Conservation (phyloP, 2,888 invertebrate species). For the Hybos culiciformis region DNA sequence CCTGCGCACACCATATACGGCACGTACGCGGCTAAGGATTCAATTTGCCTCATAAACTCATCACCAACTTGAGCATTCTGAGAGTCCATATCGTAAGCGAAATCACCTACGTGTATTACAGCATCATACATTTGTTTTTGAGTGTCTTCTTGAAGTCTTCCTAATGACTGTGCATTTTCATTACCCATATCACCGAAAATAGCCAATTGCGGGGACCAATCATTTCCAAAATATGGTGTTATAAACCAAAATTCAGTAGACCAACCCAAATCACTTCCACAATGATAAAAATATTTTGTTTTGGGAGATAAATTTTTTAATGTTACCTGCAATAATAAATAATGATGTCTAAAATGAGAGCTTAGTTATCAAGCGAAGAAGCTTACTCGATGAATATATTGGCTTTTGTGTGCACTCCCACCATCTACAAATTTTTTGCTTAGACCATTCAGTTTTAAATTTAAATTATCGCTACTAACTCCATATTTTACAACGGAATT, state of each 20-base stretch:
- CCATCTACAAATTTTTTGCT: constrained; percentile 59
- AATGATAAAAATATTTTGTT: constrained; percentile 64
- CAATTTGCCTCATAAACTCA: constrained; percentile 83
- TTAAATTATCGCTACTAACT: constrained; percentile 40
- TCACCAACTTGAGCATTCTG: constrained; percentile 74
- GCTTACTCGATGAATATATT: constrained; percentile 56
- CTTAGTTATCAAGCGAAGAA: neutral
- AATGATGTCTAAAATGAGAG: neutral
- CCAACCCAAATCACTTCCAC: constrained; percentile 69
- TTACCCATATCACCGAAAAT: constrained; percentile 93
- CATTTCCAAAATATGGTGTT: constrained; percentile 48
- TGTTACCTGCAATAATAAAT: constrained; percentile 22
- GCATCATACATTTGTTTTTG: constrained; percentile 70
- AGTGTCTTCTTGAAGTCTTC: constrained; percentile 70
- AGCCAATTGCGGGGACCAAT: constrained; percentile 70
- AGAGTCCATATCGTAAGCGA: constrained; percentile 86
- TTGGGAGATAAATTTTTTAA: constrained; percentile 46
- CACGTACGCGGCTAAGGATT: constrained; percentile 74
- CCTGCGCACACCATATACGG: constrained; percentile 92
- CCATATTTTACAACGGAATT: constrained; percentile 65
- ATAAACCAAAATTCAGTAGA: constrained; percentile 64
- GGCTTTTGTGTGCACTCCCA: constrained; percentile 44
- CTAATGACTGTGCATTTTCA: constrained; percentile 72
- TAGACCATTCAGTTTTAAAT: constrained; percentile 38
- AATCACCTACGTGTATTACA: constrained; percentile 85